Evolutionary conservation across 2,888 invertebrate genomes (phyloP).

Genomic region (Furcula furcula): DNA sequence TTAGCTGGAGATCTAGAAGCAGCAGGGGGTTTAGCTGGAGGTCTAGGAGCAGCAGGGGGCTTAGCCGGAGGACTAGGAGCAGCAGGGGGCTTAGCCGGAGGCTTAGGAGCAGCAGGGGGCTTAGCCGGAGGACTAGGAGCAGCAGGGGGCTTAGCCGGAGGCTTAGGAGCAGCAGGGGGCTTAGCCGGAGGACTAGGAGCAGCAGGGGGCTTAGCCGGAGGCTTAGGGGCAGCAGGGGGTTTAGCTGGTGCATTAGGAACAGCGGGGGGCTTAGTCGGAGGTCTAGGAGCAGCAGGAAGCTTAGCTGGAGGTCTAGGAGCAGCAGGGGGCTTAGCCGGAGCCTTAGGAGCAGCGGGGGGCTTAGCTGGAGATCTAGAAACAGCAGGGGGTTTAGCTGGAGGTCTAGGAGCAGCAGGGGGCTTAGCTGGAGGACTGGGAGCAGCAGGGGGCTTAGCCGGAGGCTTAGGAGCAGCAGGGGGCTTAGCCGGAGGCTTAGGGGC

Average conservation of each 20-base stretch:
- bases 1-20: slow-evolving; percentile 19
- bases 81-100: neutral
- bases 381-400: neutral
- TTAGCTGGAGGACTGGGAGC: slow-evolving; percentile 1
- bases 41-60: neutral
- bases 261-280: neutral
- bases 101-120: neutral
- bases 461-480: slow-evolving; percentile 1
- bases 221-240: neutral
- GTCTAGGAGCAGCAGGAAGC: neutral
- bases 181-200: slow-evolving; percentile 15
- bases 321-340: neutral
- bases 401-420: neutral
- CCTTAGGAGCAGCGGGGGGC: neutral
- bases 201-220: slow-evolving; percentile 16
- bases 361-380: neutral
- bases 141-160: slow-evolving; percentile 1
- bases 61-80: neutral
- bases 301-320: slow-evolving; percentile 3
- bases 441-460: neutral
- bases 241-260: no score
- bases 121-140: slow-evolving; percentile 1
- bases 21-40: slow-evolving; percentile 15
- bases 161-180: slow-evolving; percentile 4
- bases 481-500: slow-evolving; percentile 1